A percentile compares a stretch with the other conserved stretches of the same genome.
These are phyloP conservation scores for Calyptommatus sinebrachiatus DNA, from an alignment of 2,113 vertebrate genomes.

Conservation along the genomic window DNA sequence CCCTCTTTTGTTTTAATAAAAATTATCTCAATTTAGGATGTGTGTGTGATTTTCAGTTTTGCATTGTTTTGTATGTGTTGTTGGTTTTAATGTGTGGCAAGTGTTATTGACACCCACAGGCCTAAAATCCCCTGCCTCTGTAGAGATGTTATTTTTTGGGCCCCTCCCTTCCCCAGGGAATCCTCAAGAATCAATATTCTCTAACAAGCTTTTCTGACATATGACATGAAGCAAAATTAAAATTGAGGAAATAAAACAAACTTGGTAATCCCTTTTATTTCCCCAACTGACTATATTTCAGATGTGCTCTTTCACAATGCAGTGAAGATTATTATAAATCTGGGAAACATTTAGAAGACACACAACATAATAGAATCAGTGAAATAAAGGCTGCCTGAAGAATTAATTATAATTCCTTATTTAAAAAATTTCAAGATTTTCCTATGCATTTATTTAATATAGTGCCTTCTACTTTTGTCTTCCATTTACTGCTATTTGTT, in stretches of 20 bases:
- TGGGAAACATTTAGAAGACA: constrained; percentile 69
- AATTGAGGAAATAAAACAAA: not conserved
- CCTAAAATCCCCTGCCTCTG: too few species aligned
- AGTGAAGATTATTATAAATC: constrained; percentile 69
- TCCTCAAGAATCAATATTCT: too few species aligned
- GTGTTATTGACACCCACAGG: too few species aligned
- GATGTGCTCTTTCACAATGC: constrained; percentile 64
- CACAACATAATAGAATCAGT: constrained; percentile 69
- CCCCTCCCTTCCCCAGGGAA: too few species aligned
- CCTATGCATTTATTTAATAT: constrained; percentile 37
- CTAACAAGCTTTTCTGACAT: not conserved
- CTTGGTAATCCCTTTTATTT: not conserved
- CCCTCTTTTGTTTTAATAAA: too few species aligned
- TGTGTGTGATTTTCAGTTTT: too few species aligned
- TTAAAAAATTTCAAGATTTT: constrained; percentile 57
- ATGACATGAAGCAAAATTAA: too few species aligned
- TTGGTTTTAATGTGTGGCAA: too few species aligned
- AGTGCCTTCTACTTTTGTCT: not conserved
- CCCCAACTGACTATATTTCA: constrained; percentile 49
- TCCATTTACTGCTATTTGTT: not conserved
- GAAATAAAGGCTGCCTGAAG: constrained; percentile 58
- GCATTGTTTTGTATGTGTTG: too few species aligned
- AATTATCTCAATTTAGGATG: too few species aligned
- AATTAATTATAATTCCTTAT: constrained; percentile 61
- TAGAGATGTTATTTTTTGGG: too few species aligned